Base-by-base conservation (phyloP, 2,888 invertebrate species). In the Tribolium freemani region DNA sequence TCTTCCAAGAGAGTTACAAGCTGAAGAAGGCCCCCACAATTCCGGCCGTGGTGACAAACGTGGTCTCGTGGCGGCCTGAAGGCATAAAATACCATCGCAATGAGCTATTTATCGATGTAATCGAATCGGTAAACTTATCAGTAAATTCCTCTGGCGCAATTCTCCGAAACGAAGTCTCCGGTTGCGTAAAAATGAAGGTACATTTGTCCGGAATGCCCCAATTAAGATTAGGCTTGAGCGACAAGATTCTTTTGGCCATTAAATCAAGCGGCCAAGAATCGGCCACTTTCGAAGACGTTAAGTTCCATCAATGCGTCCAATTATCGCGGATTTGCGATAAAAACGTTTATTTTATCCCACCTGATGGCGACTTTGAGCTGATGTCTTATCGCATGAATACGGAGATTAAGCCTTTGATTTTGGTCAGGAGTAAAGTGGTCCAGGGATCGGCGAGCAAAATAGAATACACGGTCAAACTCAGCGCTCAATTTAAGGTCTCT, bases 151-250 rank as follows among this genome's bases (percentile, higher is more conserved):
- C 96, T 86, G 97, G 97, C 0, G 96, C 96, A 87, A 96, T 98
- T 2, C 86, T 98, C 58, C 91, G 96, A 56, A 96, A 96, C 86
- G 97, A 98, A 87, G 97, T 98, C 78, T 96, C 97, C 9, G 97
- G 97, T 60, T 94, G 95, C 60, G 96, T 98, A 66, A 97, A 96
- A 88, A 97, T 98, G 97, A 89, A 97, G 75, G 97, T 97, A 0
- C 97, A 96, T 84, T 86, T 98, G 16, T 96, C 96, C 3, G 97
- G 97, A 3, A 98, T 98, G 97, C 97, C 97, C 0, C 97, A 98
- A 85, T 85, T 98, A 58, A 90, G 97, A 50, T 89, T 98, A 8
- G 97, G 97, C 11, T 48, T 67, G 6, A 67, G 67, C 31, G 67
- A 67, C 56, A 57, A 56, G 13, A 48, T 67, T 31, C 57, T 67